A percentile compares a stretch with the other conserved stretches of the same genome.
Conservation (phyloP, 2,113 vertebrate genomes). For the Epinephelus cyanopodus region DNA sequence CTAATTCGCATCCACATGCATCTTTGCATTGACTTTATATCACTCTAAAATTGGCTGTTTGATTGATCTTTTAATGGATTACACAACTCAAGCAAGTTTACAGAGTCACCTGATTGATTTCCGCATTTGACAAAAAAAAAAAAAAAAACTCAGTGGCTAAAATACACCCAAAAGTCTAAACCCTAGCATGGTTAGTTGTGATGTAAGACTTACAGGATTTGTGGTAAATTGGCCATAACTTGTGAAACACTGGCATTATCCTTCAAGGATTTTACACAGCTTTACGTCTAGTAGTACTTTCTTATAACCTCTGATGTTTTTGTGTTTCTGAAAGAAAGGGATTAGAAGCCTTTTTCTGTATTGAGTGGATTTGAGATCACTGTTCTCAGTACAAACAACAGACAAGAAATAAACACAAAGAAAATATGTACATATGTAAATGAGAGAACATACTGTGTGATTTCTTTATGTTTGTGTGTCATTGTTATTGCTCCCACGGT, state of each 20-base stretch:
- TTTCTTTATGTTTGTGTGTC: conserved; percentile 24
- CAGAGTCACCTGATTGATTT: too few relatives aligned
- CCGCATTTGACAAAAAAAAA: too few relatives aligned
- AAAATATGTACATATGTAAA: conserved; percentile 29
- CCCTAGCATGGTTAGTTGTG: too few relatives aligned
- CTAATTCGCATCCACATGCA: too few relatives aligned
- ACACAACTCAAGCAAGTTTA: too few relatives aligned
- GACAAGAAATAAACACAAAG: background rate
- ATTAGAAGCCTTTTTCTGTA: background rate
- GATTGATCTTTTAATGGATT: too few relatives aligned
- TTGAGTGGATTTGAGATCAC: background rate
- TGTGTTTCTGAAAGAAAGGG: conserved; percentile 1
- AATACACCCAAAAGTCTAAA: too few relatives aligned
- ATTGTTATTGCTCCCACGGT: background rate
- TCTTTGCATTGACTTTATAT: too few relatives aligned
- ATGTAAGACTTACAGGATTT: too few relatives aligned
- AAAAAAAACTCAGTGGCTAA: too few relatives aligned
- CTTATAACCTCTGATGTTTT: background rate
- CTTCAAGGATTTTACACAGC: background rate
- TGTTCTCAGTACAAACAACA: conserved; percentile 8
- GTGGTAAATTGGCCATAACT: too few relatives aligned
- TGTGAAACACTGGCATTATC: background rate
- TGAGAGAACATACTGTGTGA: conserved; percentile 22
- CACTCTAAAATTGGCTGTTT: too few relatives aligned
- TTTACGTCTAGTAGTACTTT: background rate